Evolutionary conservation across 2,888 invertebrate genomes (phyloP), one percentile per base, ranked within the genome.

Genomic region (Eucriotettix oculatus): DNA sequence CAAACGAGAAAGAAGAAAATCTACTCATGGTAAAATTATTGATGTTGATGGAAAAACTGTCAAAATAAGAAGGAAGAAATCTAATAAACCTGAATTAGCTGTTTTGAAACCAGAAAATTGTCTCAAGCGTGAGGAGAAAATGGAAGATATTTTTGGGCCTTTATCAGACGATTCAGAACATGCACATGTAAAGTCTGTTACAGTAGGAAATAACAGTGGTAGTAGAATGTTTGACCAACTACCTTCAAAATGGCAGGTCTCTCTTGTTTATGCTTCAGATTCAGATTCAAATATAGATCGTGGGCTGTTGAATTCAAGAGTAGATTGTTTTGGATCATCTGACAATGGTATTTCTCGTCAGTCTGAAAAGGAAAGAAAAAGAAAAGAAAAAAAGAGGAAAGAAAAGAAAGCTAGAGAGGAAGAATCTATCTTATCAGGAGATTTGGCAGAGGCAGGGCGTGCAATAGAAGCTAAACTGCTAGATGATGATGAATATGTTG

Each of bases 111-210:
- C 17, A 55, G 65, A 62, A 16, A 65, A 63, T 58, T 67, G 67
- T 59, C 68, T 72, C 1, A 82, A 85, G 67, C 82, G 86, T 63
- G 87, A 86, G 66, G 88, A 84, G 41, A 87, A 89, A 73, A 87
- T 90, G 86, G 89, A 90, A 71, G 90, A 89, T 66, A 90, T 91
- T 63, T 91, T 91, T 73, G 91, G 90, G 0, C 87, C 90, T 12
- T 76, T 90, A 62, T 90, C 91, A 1, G 91, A 88, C 68, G 87
- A 83, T 64, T 77, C 77, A 2, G 77, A 76, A 65, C 71, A 71
- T 16, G 64, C 62, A 12, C 56, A 56, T 60, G 58, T 61, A 60
- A 60, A 65, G 59, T 42, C 54, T 57, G 59, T 63, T n/a, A 16
- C 58, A 10, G 41, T 54, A 17, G 56, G 57, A 9, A 54, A 59